Evolutionary conservation across 2,888 invertebrate genomes (phyloP).

Genomic region (Chloroclystis v-ata): DNA sequence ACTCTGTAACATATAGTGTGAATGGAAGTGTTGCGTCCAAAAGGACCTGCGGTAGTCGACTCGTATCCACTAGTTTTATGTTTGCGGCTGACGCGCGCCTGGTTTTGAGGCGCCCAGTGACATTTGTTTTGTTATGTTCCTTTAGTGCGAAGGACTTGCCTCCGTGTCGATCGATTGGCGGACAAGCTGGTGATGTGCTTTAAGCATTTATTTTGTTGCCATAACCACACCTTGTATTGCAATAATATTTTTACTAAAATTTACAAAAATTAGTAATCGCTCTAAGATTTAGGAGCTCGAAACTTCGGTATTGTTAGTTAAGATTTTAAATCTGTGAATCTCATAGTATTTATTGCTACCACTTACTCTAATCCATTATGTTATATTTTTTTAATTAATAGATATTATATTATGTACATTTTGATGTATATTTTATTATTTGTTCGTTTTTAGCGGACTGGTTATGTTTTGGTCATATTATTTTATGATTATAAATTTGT

Average conservation of each 20-base stretch:
- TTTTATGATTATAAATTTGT: constrained; percentile 73
- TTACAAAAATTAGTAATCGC: constrained; percentile 71
- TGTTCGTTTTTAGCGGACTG: constrained; percentile 63
- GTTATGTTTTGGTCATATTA: constrained; percentile 72
- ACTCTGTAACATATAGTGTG: constrained; percentile 77
- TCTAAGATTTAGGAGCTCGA: constrained; percentile 68
- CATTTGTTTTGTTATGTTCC: constrained; percentile 71
- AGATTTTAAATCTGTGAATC: constrained; percentile 78
- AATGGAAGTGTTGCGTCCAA: constrained; percentile 73
- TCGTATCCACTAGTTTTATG: constrained; percentile 76
- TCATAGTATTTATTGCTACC: constrained; percentile 78
- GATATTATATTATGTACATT: constrained; percentile 78
- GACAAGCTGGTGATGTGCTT: constrained; percentile 77
- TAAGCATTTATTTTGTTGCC: constrained; percentile 80
- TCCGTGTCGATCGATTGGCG: constrained; percentile 67
- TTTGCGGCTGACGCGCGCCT: constrained; percentile 63
- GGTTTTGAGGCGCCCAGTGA: constrained; percentile 60
- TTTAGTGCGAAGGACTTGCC: constrained; percentile 73
- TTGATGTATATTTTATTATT: constrained; percentile 78
- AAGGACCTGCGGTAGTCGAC: constrained; percentile 67
- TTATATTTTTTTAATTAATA: constrained; percentile 71
- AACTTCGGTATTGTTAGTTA: constrained; percentile 76
- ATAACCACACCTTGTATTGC: constrained; percentile 77
- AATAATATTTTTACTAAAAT: constrained; percentile 77
- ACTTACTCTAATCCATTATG: constrained; percentile 74